A percentile compares a stretch with the other conserved stretches of the same genome.
phyloP scores from a whole-genome alignment of 1,140 invertebrate genomes.

The Caerostris darwini region DNA sequence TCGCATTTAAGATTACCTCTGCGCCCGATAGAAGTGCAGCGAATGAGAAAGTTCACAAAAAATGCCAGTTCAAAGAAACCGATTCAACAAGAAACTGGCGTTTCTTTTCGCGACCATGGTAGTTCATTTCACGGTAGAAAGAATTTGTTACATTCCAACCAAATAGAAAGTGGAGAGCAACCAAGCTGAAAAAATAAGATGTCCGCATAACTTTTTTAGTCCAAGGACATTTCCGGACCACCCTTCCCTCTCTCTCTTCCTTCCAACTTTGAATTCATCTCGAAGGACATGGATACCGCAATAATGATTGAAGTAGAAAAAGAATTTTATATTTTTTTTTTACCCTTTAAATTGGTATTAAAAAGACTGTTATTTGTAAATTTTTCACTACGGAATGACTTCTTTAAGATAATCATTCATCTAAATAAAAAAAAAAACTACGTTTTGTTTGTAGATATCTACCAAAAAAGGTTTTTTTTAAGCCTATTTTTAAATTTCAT shows the following conservation, averaged over 20 bases:
- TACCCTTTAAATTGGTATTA: no score
- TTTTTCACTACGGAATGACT: background rate
- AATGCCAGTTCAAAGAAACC: conserved; percentile 29
- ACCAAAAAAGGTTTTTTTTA: no score
- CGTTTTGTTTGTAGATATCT: no score
- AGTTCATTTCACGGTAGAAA: conserved; percentile 69
- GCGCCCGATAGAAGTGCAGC: conserved; percentile 11
- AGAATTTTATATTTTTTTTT: background rate
- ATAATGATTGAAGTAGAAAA: background rate
- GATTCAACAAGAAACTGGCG: conserved; percentile 31
- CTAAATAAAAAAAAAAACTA: background rate
- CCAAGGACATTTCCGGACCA: background rate
- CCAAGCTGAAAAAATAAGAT: conserved; percentile 53
- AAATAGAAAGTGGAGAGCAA: conserved; percentile 48
- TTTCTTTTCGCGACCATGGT: conserved; percentile 47
- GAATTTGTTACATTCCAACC: conserved; percentile 48
- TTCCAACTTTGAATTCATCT: background rate
- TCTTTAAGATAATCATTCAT: background rate
- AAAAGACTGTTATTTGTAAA: background rate
- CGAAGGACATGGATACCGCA: background rate
- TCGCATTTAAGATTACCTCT: conserved; percentile 51
- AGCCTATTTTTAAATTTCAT: no score
- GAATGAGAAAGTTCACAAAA: conserved; percentile 45
- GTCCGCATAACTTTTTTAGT: conserved; percentile 14
- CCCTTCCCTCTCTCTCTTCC: background rate